A percentile compares a stretch with the other conserved stretches of the same genome.
Conservation (phyloP, 2,888 invertebrate species). For the Nomada ruficornis region DNA sequence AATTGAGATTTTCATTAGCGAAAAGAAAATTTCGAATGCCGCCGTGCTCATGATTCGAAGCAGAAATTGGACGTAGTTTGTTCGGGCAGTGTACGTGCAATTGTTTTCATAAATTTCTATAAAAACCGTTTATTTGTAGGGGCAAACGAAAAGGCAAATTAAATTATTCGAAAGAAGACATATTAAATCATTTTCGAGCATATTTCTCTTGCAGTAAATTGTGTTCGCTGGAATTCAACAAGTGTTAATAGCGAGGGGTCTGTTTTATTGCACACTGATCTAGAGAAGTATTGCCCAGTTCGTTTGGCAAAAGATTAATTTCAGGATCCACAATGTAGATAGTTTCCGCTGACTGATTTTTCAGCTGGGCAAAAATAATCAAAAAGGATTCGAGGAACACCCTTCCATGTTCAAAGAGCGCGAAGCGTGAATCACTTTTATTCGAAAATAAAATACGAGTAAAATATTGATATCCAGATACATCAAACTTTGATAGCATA, state of each 20-base stretch:
- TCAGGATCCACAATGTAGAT: neutral
- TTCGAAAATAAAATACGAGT: too few species aligned
- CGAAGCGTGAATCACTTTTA: neutral
- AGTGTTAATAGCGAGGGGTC: constrained; percentile 48
- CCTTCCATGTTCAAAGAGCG: too few species aligned
- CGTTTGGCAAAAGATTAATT: constrained; percentile 50
- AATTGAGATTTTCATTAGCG: too few species aligned
- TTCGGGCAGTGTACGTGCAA: too few species aligned
- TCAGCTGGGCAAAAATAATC: neutral
- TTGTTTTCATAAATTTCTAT: too few species aligned
- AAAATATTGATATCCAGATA: too few species aligned
- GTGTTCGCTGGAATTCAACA: constrained; percentile 2
- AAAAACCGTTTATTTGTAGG: too few species aligned
- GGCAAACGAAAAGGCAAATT: neutral
- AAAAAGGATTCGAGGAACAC: too few species aligned
- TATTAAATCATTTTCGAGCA: neutral
- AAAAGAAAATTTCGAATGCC: too few species aligned
- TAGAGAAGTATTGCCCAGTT: constrained; percentile 54
- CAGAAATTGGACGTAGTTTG: too few species aligned
- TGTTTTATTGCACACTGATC: constrained; percentile 52
- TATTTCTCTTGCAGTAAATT: constrained; percentile 6
- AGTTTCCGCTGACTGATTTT: neutral
- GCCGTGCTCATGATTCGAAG: too few species aligned
- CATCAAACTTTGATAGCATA: too few species aligned
- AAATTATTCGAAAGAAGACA: neutral